These are phyloP conservation scores for Trichogramma dendrolimi DNA, from an alignment of 2,888 invertebrate species.

Conservation along the genomic window DNA sequence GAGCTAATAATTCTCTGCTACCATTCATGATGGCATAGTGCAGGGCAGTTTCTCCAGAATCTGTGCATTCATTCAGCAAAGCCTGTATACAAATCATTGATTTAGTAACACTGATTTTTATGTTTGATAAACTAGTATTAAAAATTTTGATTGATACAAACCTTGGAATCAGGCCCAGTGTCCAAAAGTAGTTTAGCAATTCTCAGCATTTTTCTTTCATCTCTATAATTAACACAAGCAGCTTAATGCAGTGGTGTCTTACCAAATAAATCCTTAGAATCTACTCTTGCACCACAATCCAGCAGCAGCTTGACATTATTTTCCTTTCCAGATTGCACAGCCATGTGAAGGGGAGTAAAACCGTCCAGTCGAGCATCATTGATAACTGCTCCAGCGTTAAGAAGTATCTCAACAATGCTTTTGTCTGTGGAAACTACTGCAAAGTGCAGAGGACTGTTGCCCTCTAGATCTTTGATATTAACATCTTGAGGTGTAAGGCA, in stretches of 20 bases:
- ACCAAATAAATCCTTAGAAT: constrained; percentile 11
- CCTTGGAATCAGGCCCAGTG: constrained; percentile 8
- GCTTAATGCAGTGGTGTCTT: constrained; percentile 13
- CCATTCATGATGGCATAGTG: constrained; percentile 11
- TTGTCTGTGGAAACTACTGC: constrained; percentile 7
- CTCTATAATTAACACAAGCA: constrained; percentile 4
- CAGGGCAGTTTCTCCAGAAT: constrained; percentile 15
- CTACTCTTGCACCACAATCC: constrained; percentile 4
- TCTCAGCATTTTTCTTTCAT: not conserved
- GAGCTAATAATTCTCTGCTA: constrained; percentile 2
- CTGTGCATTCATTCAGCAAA: constrained; percentile 14
- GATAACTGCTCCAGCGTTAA: not conserved
- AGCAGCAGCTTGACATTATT: constrained; percentile 15
- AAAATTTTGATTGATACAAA: not conserved
- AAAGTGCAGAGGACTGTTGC: constrained; percentile 9
- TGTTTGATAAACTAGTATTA: not conserved
- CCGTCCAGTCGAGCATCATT: constrained; percentile 1
- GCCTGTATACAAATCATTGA: constrained; percentile 5
- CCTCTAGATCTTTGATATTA: constrained; percentile 1
- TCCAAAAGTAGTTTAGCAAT: constrained; percentile 15
- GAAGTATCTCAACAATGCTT: constrained; percentile 1
- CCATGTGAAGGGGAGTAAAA: constrained; percentile 12
- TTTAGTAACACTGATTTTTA: not conserved
- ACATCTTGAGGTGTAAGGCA: constrained; percentile 5
- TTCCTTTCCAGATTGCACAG: constrained; percentile 15